These are phyloP conservation scores for Rhynchonycteris naso DNA, from an alignment of 2,797 vertebrate species.

Conservation along the genomic window DNA sequence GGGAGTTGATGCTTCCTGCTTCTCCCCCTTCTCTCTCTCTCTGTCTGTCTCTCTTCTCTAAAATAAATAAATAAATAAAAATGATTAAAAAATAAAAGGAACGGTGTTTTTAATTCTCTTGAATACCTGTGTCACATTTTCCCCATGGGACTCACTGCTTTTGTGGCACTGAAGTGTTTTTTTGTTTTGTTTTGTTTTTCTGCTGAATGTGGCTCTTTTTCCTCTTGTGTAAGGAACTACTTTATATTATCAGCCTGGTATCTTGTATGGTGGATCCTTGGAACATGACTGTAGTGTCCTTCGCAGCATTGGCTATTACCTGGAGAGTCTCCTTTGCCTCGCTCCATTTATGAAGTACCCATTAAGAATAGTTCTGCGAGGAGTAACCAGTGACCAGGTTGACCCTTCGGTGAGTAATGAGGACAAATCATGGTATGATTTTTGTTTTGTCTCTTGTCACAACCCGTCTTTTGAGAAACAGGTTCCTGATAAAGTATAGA, in stretches of 20 bases:
- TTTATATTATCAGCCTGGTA: constrained; percentile 95
- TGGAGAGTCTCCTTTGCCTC: constrained; percentile 95
- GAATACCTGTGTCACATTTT: constrained; percentile 35
- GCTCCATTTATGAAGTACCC: constrained; percentile 97
- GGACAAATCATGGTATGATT: neutral
- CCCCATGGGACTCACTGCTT: neutral
- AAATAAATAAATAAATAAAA: no score
- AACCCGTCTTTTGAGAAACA: neutral
- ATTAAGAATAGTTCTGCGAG: constrained; percentile 91
- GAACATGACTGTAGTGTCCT: constrained; percentile 95
- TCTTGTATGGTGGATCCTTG: constrained; percentile 91
- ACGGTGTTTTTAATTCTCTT: constrained; percentile 59
- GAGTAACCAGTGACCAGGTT: constrained; percentile 94
- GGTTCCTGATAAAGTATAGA: neutral
- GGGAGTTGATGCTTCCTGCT: no score
- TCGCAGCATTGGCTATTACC: constrained; percentile 94
- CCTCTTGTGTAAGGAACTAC: constrained; percentile 88
- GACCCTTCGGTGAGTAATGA: constrained; percentile 94
- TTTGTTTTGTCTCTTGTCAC: neutral
- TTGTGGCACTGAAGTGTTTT: neutral
- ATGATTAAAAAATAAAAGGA: no score
- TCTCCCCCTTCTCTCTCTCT: no score
- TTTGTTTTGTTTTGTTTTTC: neutral
- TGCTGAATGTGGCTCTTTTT: constrained; percentile 20
- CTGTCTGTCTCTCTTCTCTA: no score